phyloP scores from a whole-genome alignment of 2,888 invertebrate genomes.

The Xylota segnis region DNA sequence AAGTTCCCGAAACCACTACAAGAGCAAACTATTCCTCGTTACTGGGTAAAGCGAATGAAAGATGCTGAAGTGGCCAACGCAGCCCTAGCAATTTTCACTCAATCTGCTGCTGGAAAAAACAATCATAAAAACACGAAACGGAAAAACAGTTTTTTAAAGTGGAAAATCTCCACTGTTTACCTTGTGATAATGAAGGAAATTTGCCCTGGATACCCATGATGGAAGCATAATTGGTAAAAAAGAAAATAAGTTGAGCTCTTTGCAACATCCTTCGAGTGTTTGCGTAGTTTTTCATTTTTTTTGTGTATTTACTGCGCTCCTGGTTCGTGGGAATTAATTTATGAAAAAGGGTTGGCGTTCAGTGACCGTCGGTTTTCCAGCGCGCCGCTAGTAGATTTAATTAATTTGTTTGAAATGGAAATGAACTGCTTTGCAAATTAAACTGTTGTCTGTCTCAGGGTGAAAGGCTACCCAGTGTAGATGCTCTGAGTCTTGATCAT shows the following conservation, averaged over 20 bases:
- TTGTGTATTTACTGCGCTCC: neutral
- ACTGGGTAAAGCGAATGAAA: neutral
- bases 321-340: constrained; percentile 6
- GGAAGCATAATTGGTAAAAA: neutral
- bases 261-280: constrained; percentile 2
- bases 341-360: neutral
- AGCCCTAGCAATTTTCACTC: neutral
- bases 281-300: neutral
- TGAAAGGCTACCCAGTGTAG: neutral
- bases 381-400: constrained; percentile 13
- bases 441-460: neutral
- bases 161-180: constrained; percentile 46
- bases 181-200: constrained; percentile 55
- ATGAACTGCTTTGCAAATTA: constrained; percentile 28
- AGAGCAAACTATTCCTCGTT: neutral
- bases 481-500: too few species aligned
- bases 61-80: neutral
- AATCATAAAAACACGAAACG: neutral
- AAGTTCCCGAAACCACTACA: neutral
- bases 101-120: neutral
- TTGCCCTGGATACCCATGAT: neutral
- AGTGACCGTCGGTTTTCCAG: neutral
- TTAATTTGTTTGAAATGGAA: constrained; percentile 42
- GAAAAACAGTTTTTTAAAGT: constrained; percentile 7
- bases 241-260: neutral